Evolutionary conservation across 2,888 invertebrate species (phyloP).

Genomic region (Bugulina stolonifera): DNA sequence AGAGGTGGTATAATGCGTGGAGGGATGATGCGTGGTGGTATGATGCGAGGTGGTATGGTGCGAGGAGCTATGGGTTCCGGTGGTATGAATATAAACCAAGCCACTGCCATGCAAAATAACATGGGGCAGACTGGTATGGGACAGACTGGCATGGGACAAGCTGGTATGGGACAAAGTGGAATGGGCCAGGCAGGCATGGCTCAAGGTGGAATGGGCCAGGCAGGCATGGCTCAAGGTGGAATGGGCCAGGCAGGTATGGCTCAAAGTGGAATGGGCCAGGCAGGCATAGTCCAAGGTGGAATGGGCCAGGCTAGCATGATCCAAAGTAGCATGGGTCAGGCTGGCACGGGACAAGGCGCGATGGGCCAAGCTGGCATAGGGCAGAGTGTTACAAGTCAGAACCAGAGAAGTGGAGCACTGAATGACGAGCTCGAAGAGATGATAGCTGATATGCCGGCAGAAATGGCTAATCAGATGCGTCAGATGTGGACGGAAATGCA

Average conservation of each 20-base stretch:
- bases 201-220: not conserved
- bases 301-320: not conserved
- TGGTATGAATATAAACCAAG: not conserved
- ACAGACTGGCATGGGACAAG: not conserved
- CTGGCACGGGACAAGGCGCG: not conserved
- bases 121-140: not conserved
- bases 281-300: no score
- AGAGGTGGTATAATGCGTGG: not conserved
- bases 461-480: not conserved
- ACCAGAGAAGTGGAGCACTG: no score
- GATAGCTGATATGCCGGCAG: no score
- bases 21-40: not conserved
- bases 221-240: not conserved
- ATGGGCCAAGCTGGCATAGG: not conserved
- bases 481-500: constrained; percentile 9
- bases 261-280: not conserved
- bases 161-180: not conserved
- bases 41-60: not conserved
- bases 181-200: not conserved
- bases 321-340: not conserved
- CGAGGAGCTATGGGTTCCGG: not conserved
- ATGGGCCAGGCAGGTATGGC: not conserved
- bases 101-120: not conserved
- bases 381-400: no score
- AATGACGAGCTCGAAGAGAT: no score